phyloP scores from a whole-genome alignment of 2,888 invertebrate genomes.

The Diploptera punctata region DNA sequence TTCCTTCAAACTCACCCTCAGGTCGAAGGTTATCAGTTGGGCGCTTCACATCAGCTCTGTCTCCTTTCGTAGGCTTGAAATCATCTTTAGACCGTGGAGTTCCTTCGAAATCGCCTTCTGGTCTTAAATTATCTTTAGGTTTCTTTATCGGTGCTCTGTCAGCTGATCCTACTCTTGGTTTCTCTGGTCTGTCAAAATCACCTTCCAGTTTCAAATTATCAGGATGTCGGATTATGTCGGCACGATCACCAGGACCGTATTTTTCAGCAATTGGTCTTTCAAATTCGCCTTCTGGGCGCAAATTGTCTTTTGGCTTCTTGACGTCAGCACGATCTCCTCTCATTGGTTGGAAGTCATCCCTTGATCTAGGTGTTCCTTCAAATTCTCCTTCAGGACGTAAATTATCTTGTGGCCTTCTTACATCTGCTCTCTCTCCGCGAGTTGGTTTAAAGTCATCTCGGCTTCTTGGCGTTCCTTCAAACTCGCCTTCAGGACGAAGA shows the following conservation, averaged over 20 bases:
- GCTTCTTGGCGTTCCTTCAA: slow-evolving; percentile 54
- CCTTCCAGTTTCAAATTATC: not conserved
- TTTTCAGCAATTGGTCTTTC: slow-evolving; percentile 44
- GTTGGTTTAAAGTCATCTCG: slow-evolving; percentile 48
- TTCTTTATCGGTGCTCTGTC: slow-evolving; percentile 44
- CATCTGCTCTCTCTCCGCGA: slow-evolving; percentile 50
- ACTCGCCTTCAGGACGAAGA: slow-evolving; percentile 58
- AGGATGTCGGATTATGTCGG: slow-evolving; percentile 46
- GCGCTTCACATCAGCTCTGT: slow-evolving; percentile 63
- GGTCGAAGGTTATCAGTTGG: slow-evolving; percentile 61
- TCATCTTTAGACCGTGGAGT: slow-evolving; percentile 60
- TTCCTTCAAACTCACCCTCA: slow-evolving; percentile 52
- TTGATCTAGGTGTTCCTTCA: slow-evolving; percentile 47
- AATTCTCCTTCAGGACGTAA: slow-evolving; percentile 57
- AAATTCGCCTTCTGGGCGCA: slow-evolving; percentile 61
- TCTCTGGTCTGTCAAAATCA: slow-evolving; percentile 49
- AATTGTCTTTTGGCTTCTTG: slow-evolving; percentile 53
- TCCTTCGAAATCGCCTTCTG: slow-evolving; percentile 53
- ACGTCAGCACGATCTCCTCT: slow-evolving; percentile 43
- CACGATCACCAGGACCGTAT: slow-evolving; percentile 52
- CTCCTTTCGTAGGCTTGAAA: slow-evolving; percentile 60
- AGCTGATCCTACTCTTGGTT: slow-evolving; percentile 37
- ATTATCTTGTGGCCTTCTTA: slow-evolving; percentile 48
- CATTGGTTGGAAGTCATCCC: slow-evolving; percentile 34
- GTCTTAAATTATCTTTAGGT: slow-evolving; percentile 47